A percentile compares a stretch with the other conserved stretches of the same genome.
Evolutionary conservation across 2,113 vertebrate species (phyloP).

Genomic region (Vidua macroura): DNA sequence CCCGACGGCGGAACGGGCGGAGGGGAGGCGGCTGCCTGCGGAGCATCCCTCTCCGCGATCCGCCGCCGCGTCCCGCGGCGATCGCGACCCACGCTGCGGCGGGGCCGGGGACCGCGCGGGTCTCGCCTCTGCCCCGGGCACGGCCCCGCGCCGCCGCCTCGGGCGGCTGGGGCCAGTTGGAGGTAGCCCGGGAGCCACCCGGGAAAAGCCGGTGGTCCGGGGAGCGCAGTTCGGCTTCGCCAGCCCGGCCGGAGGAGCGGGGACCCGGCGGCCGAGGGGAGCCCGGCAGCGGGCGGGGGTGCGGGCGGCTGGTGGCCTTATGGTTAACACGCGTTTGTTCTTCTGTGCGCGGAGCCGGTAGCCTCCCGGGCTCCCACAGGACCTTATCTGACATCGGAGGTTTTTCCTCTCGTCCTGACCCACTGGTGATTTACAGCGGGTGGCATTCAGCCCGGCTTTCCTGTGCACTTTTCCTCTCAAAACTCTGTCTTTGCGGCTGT

Average conservation of each 20-base stretch:
- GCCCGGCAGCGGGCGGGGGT: background rate
- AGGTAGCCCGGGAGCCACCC: background rate
- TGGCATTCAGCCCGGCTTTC: background rate
- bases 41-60: background rate
- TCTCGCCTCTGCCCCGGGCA: background rate
- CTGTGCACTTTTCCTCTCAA: background rate
- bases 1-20: background rate
- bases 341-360: conserved; percentile 59
- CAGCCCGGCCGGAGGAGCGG: background rate
- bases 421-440: conserved; percentile 49
- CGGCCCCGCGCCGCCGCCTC: background rate
- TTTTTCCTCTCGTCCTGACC: conserved; percentile 49
- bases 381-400: conserved; percentile 61
- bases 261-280: background rate
- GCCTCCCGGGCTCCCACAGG: conserved; percentile 63
- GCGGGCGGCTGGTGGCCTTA: conserved; percentile 12
- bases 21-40: background rate
- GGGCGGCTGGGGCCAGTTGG: background rate
- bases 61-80: background rate
- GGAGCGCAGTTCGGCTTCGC: background rate
- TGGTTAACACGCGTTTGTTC: conserved; percentile 50
- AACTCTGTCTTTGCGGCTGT: conserved; percentile 42
- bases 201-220: background rate
- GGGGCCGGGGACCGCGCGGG: background rate
- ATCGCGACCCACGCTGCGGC: background rate